A percentile compares a stretch with the other conserved stretches of the same genome.
These are phyloP conservation scores for Ptychoptera albimana DNA, from an alignment of 2,888 invertebrate species.

Conservation along the genomic window DNA sequence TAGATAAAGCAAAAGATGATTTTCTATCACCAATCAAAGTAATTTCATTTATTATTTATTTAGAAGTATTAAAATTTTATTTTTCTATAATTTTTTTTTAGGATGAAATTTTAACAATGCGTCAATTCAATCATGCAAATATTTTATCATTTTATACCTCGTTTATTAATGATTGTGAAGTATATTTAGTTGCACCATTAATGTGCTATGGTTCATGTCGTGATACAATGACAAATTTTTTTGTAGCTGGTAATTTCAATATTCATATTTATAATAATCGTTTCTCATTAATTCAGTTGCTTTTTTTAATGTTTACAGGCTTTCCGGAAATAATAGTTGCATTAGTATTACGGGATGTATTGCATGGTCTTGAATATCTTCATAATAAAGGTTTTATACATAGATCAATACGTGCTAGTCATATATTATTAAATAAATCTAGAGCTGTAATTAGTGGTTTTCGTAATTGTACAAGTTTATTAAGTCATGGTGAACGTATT, in stretches of 20 bases:
- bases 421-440: slow-evolving; percentile 57
- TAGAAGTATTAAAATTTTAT: no score
- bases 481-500: slow-evolving; percentile 54
- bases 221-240: slow-evolving; percentile 61
- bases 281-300: background rate
- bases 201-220: slow-evolving; percentile 75
- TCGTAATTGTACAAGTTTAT: slow-evolving; percentile 57
- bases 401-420: slow-evolving; percentile 69
- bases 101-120: slow-evolving; percentile 63
- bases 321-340: slow-evolving; percentile 70
- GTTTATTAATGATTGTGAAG: slow-evolving; percentile 60
- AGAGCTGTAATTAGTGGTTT: slow-evolving; percentile 62
- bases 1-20: slow-evolving; percentile 52
- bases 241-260: slow-evolving; percentile 27
- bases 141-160: slow-evolving; percentile 58
- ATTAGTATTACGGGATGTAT: slow-evolving; percentile 59
- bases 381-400: slow-evolving; percentile 75
- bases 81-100: slow-evolving; percentile 28
- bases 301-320: slow-evolving; percentile 33
- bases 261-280: no score
- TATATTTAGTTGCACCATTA: slow-evolving; percentile 66
- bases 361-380: slow-evolving; percentile 68
- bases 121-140: slow-evolving; percentile 64
- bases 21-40: slow-evolving; percentile 26
- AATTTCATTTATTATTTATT: slow-evolving; percentile 34